Evolutionary conservation across 2,797 vertebrate genomes (phyloP).

Genomic region (Galago senegalensis): DNA sequence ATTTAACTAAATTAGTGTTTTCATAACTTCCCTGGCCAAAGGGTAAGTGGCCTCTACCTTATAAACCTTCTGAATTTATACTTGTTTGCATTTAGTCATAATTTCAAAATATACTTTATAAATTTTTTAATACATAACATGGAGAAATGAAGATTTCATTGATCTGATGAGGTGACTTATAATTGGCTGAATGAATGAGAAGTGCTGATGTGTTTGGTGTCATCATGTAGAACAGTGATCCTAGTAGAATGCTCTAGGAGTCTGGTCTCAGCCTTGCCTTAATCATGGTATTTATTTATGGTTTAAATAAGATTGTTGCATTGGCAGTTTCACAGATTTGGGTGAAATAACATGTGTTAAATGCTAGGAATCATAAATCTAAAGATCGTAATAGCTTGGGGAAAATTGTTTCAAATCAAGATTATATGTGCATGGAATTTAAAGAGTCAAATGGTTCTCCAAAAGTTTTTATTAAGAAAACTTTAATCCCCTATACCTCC

Average conservation of each 20-base stretch:
- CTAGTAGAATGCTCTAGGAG: neutral
- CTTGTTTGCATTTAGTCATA: slow-evolving; percentile 58
- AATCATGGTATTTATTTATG: slow-evolving; percentile 50
- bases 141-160: slow-evolving; percentile 59
- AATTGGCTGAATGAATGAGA: slow-evolving; percentile 48
- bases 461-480: neutral
- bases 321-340: slow-evolving; percentile 42
- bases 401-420: neutral
- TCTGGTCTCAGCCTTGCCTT: slow-evolving; percentile 21
- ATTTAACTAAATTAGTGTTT: neutral
- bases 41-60: neutral
- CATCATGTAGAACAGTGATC: neutral
- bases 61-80: slow-evolving; percentile 40
- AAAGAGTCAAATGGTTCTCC: neutral
- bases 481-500: rapidly evolving
- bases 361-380: neutral
- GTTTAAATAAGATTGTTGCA: neutral
- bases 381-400: slow-evolving; percentile 18
- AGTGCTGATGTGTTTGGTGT: slow-evolving; percentile 13
- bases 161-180: neutral
- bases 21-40: neutral
- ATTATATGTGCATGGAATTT: neutral
- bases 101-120: slow-evolving; percentile 50
- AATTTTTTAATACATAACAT: slow-evolving; percentile 3
- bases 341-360: slow-evolving; percentile 27